Base-by-base conservation (phyloP, 2,797 vertebrate species). In the Lepidocolaptes lacrymiger region DNA sequence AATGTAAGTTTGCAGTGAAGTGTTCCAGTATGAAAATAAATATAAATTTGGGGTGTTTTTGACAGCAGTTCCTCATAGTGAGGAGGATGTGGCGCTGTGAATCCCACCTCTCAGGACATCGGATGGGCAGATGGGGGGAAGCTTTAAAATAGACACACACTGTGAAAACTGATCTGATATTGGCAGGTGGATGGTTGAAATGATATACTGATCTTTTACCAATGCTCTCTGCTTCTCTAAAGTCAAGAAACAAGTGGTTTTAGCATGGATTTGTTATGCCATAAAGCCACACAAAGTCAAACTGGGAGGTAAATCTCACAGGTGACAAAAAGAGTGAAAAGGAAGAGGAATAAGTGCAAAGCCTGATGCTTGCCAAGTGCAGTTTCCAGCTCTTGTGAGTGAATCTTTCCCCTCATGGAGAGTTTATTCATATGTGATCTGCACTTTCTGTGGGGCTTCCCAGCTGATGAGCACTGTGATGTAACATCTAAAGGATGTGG, bases 251-350 rank as follows among this genome's bases (percentile, higher is more conserved):
- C 72, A 83, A 75, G 21, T 55, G 44, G 36, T 86, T 93, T 54
- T 43, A 77, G 41, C 21, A 37, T 82, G 83, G 71, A 82, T 96
- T 95, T 90, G 87, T 92, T 83, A 27, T 30, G 46, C 80, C 46
- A 46, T 85, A 90, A 83, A 90, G 49, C 63, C 61, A 24, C 43
- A 77, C 13, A 7, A 74, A 91, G 59, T 55, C 67, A 82, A 63
- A n/a, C 59, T 0, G 5, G 46, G 54, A 51, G 21, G 55, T 89
- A 56, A 93, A 83, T 91, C 61, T 48, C 18, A 41, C 20, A 59
- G 27, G 8, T 52, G 76, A 48, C 30, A 78, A 41, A 91, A 61
- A 30, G 52, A 54, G 30, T 82, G 90, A 28, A 36, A 59, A 85
- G 68, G 41, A 51, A 19, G 81, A 78, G 37, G 72, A 84, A 34